Evolutionary conservation across 2,888 invertebrate species (phyloP).

Genomic region (Cerceris ruficornis): DNA sequence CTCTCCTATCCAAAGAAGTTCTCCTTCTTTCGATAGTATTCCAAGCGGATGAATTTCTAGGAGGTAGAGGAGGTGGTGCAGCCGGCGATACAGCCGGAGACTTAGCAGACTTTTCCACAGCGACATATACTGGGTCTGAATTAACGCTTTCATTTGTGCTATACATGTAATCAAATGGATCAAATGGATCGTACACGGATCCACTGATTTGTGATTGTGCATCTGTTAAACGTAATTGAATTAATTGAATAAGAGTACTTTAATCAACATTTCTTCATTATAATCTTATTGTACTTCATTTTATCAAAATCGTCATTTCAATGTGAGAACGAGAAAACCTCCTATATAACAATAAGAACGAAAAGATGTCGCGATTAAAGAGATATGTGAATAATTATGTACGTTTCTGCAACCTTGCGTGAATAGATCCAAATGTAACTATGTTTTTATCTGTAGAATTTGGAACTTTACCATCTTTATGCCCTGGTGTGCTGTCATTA

Average conservation of each 20-base stretch:
- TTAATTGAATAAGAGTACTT: neutral
- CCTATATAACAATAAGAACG: too few relatives aligned
- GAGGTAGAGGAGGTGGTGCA: conserved; percentile 85
- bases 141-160: conserved; percentile 85
- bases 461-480: conserved; percentile 61
- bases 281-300: too few relatives aligned
- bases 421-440: too few relatives aligned
- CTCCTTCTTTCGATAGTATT: conserved; percentile 83
- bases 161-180: conserved; percentile 91
- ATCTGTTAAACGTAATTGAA: conserved; percentile 65
- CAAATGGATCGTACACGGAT: conserved; percentile 89
- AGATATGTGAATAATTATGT: too few relatives aligned
- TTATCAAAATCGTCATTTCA: too few relatives aligned
- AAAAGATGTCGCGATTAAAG: too few relatives aligned
- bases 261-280: neutral
- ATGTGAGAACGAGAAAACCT: too few relatives aligned
- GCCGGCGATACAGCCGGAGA: conserved; percentile 82
- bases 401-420: too few relatives aligned
- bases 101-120: conserved; percentile 85
- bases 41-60: conserved; percentile 83
- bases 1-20: conserved; percentile 80
- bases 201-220: conserved; percentile 84
- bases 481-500: conserved; percentile 69
- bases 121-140: conserved; percentile 87
- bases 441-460: neutral